A percentile compares a stretch with the other conserved stretches of the same genome.
These are phyloP conservation scores for Phallusia fumigata DNA, from an alignment of 23 tunicate genomes.

Conservation along the genomic window DNA sequence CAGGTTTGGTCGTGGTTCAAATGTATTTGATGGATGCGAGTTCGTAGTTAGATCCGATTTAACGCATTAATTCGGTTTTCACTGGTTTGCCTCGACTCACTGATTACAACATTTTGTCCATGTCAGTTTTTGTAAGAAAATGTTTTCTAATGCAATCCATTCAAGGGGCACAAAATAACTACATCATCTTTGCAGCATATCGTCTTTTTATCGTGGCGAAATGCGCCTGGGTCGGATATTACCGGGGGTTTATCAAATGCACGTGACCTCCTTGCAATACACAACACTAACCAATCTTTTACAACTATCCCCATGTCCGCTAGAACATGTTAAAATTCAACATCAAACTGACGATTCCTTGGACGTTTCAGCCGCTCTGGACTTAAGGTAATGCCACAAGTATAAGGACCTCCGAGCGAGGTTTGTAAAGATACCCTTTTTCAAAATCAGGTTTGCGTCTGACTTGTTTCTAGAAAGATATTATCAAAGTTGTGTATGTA, in stretches of 20 bases:
- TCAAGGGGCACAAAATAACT: no score
- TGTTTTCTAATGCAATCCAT: no score
- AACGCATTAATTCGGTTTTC: no score
- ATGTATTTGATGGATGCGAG: no score
- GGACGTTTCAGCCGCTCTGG: background rate
- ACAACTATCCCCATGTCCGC: slow-evolving; percentile 17
- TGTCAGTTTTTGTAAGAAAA: no score
- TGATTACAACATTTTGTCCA: no score
- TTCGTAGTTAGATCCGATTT: background rate
- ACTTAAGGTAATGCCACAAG: background rate
- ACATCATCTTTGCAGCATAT: slow-evolving; percentile 26
- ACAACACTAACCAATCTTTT: slow-evolving; percentile 43
- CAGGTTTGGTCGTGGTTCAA: no score
- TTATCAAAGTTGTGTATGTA: no score
- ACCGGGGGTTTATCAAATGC: slow-evolving; percentile 51
- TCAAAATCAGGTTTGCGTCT: no score
- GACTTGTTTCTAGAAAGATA: no score
- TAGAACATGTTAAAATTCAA: background rate
- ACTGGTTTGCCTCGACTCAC: no score
- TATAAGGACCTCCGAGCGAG: background rate
- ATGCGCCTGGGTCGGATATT: slow-evolving; percentile 39
- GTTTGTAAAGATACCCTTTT: no score
- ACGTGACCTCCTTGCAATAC: slow-evolving; percentile 47
- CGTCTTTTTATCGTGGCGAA: slow-evolving; percentile 59
- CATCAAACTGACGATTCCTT: background rate